Evolutionary conservation across 2,888 invertebrate species (phyloP).

Genomic region (Drosophila sordidula): DNA sequence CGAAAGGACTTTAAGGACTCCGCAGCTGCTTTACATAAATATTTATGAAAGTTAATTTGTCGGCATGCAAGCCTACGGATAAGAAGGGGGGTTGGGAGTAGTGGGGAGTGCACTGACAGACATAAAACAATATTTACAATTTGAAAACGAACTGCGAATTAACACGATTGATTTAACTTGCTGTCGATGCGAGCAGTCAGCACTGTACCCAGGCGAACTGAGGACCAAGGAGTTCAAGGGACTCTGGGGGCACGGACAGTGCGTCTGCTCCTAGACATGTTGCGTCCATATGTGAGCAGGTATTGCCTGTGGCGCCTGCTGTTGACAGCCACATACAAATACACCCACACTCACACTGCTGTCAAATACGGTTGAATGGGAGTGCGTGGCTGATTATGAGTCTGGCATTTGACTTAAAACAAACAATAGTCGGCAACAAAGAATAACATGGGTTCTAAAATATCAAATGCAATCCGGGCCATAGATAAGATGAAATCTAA

Average conservation of each 20-base stretch:
- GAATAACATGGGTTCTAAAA: slow-evolving; percentile 33
- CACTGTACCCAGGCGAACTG: not conserved
- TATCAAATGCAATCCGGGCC: slow-evolving; percentile 4
- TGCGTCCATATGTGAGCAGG: slow-evolving; percentile 22
- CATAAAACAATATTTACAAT: slow-evolving; percentile 72
- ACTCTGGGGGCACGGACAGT: not conserved
- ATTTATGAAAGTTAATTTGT: slow-evolving; percentile 76
- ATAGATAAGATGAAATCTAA: slow-evolving; percentile 17
- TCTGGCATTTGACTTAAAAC: slow-evolving; percentile 54
- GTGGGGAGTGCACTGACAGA: slow-evolving; percentile 31
- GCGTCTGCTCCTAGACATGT: slow-evolving; percentile 20
- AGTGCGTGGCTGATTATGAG: slow-evolving; percentile 14
- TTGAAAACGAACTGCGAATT: slow-evolving; percentile 54
- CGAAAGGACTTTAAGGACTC: slow-evolving; percentile 28
- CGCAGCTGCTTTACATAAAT: slow-evolving; percentile 58
- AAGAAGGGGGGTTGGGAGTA: not conserved
- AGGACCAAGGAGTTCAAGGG: not conserved
- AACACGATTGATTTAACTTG: slow-evolving; percentile 44
- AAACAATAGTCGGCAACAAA: slow-evolving; percentile 55
- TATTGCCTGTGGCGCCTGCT: slow-evolving; percentile 41
- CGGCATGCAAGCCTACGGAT: slow-evolving; percentile 41
- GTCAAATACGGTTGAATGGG: slow-evolving; percentile 19
- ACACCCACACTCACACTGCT: slow-evolving; percentile 23
- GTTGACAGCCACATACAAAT: slow-evolving; percentile 52
- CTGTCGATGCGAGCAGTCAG: slow-evolving; percentile 12